Evolutionary conservation across 2,113 vertebrate species (phyloP), one percentile per base, ranked within the genome.

Genomic region (Piaya cayana): DNA sequence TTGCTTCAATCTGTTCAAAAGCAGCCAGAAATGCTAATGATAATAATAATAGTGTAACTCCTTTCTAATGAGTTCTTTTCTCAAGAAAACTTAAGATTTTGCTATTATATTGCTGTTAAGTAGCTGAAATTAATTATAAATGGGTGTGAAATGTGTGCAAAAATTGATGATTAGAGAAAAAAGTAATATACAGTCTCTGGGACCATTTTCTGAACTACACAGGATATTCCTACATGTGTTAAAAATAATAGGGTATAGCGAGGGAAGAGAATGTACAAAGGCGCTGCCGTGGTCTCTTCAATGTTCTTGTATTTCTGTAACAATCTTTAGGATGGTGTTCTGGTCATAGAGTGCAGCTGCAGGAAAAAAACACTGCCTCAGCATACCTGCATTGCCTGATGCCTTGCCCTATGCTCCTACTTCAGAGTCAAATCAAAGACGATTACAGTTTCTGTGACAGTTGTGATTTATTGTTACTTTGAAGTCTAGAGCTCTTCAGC

Each of bases 291-390:
- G 39, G 12, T 12, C 39, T 39, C 39, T 9, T 39, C 39, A 68
- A 75, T 45, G 18, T 45, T 45, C 43, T 45, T 45, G 43, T 45
- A 45, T 45, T 45, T 45, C 43, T 45, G 43, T 39, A 39, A 12
- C 39, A 45, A 45, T 45, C 43, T 45, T 36, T 15, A 47, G 36
- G 16, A 25, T 15, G 34, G 27, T 63, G 2, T 4, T 27, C 7
- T 9, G 9, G 6, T 32, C 4, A 39, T 2, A 0, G 1, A 26
- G 4, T 8, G 22, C 1, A 0, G 7, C 20, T 64, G 20, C 47
- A 9, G 17, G 53, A 68, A 15, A 59, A 86, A 59, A 86, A 47
- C 49, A 14, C 19, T 71, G 3, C 19, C 19, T 55, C 36, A 27
- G 2, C 8, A 5, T 25, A 63, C 30, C 26, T 71, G 18, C 39